Evolutionary conservation across 2,797 vertebrate genomes (phyloP).

Genomic region (Acanthornis magna): DNA sequence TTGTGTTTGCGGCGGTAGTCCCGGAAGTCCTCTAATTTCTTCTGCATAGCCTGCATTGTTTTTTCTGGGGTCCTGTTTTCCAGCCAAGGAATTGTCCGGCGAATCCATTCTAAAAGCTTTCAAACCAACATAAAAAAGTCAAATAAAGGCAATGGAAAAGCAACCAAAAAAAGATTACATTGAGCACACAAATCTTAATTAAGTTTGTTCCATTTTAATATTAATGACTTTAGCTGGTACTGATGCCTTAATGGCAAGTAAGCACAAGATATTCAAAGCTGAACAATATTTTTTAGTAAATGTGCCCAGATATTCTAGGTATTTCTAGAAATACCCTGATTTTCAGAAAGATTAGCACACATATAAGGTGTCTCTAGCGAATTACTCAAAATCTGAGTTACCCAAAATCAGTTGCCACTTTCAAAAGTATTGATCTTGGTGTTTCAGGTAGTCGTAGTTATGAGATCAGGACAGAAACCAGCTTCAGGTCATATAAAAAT

Average conservation of each 20-base stretch:
- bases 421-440: not conserved
- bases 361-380: not conserved
- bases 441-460: not conserved
- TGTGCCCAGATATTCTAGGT: not conserved
- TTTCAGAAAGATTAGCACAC: not conserved
- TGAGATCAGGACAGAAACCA: not conserved
- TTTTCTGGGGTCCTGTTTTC: conserved; percentile 94
- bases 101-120: conserved; percentile 97
- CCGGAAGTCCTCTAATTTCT: conserved; percentile 95
- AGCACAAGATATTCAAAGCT: not conserved
- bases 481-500: not conserved
- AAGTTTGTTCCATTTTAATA: not conserved
- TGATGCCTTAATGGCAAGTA: not conserved
- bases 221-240: not conserved
- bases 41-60: conserved; percentile 93
- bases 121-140: conserved; percentile 4
- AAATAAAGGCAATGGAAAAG: not conserved
- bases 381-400: not conserved
- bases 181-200: not conserved
- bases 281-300: not conserved
- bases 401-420: not conserved
- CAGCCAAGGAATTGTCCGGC: conserved; percentile 95
- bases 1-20: conserved; percentile 97
- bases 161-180: not conserved
- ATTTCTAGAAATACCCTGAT: not conserved